phyloP scores from a whole-genome alignment of 2,113 vertebrate genomes.

The Clarias batrachus region DNA sequence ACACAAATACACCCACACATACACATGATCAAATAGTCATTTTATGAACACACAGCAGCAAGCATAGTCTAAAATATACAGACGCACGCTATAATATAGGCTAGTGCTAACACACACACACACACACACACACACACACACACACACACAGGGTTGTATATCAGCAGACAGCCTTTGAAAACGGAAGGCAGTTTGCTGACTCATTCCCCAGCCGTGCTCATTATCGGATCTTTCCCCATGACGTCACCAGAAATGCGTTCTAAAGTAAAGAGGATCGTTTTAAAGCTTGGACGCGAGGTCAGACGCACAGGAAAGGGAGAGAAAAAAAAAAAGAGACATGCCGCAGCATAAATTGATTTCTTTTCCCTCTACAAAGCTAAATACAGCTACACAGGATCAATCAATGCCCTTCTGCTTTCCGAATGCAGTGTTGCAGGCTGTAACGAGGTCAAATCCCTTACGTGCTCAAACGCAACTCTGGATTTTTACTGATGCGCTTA shows the following conservation, averaged over 20 bases:
- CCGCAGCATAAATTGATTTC: slow-evolving; percentile 41
- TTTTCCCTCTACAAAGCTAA: slow-evolving; percentile 34
- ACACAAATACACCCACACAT: slow-evolving; percentile 11
- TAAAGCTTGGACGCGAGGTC: slow-evolving; percentile 30
- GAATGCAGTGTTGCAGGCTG: slow-evolving; percentile 3
- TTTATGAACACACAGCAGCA: background rate
- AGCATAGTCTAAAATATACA: background rate
- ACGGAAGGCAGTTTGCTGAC: slow-evolving; percentile 50
- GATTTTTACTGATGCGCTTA: background rate
- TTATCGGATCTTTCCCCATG: slow-evolving; percentile 36
- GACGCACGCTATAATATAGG: background rate
- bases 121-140: slow-evolving; percentile 34
- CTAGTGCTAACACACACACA: background rate
- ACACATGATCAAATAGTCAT: background rate
- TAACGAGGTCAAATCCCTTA: slow-evolving; percentile 33
- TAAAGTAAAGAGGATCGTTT: slow-evolving; percentile 33
- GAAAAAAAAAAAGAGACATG: slow-evolving; percentile 19
- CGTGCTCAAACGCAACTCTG: background rate
- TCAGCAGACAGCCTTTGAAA: slow-evolving; percentile 43
- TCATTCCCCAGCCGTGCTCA: slow-evolving; percentile 34
- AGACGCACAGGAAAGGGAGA: slow-evolving; percentile 6
- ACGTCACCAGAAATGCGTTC: slow-evolving; percentile 45
- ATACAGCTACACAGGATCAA: slow-evolving; percentile 29
- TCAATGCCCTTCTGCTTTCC: slow-evolving; percentile 34
- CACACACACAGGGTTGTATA: slow-evolving; percentile 37